Percentiles rank a stretch among this genome's conserved stretches.
Conservation (phyloP, 2,797 vertebrate species). For the Heteromormyrus szaboi region DNA sequence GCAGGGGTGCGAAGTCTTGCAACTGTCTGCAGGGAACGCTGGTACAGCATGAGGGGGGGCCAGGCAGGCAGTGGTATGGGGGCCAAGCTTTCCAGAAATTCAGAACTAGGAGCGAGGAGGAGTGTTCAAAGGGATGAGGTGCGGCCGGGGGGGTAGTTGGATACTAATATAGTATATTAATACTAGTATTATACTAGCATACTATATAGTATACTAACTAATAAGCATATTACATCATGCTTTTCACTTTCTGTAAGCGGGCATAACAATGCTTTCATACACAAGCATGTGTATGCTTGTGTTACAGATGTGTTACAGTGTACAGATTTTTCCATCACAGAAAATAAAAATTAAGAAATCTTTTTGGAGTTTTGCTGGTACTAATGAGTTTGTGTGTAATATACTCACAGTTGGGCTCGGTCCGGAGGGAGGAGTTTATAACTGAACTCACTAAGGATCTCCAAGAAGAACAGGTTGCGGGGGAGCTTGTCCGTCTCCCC, state of each 20-base stretch:
- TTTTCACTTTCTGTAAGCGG: background rate
- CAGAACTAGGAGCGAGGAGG: constrained; percentile 32
- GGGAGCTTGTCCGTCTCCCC: constrained; percentile 39
- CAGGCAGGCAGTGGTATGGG: constrained; percentile 52
- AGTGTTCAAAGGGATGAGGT: background rate
- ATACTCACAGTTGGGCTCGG: constrained; percentile 68
- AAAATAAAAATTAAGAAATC: background rate
- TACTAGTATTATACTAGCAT: background rate
- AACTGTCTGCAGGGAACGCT: constrained; percentile 41
- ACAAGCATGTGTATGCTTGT: background rate
- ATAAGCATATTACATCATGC: background rate
- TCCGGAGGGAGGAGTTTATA: constrained; percentile 72
- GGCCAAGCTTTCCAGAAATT: constrained; percentile 42
- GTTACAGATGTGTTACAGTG: background rate
- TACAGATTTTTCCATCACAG: constrained; percentile 21
- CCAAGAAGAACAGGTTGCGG: constrained; percentile 72
- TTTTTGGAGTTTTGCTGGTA: background rate
- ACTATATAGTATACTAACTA: background rate
- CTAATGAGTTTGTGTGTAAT: background rate
- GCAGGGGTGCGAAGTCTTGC: background rate
- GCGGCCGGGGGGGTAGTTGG: too few relatives aligned
- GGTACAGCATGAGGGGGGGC: constrained; percentile 46
- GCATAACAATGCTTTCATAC: background rate
- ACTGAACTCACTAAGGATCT: constrained; percentile 81
- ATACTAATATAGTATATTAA: background rate